Conservation (phyloP, 2,797 vertebrate genomes). For the Myotis vivesi region DNA sequence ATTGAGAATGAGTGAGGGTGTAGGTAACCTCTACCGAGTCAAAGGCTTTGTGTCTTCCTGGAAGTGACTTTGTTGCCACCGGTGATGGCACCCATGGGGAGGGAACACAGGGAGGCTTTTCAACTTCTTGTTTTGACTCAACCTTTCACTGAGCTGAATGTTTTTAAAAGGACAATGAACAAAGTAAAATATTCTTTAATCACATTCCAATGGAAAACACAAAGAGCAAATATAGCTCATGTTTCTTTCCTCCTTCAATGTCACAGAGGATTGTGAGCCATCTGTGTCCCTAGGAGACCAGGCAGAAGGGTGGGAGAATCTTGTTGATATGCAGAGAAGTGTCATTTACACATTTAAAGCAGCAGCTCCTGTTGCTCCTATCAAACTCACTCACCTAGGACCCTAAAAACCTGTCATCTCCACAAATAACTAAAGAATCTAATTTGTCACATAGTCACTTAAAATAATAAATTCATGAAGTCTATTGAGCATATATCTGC, state of each 20-base stretch:
- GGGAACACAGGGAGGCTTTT: neutral
- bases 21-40: neutral
- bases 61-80: neutral
- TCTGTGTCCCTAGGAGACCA: slow-evolving; percentile 28
- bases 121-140: slow-evolving; percentile 17
- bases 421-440: neutral
- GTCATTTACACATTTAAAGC: slow-evolving; percentile 60
- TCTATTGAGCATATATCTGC: neutral
- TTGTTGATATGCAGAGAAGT: neutral
- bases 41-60: neutral
- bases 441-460: slow-evolving; percentile 18
- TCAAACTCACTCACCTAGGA: slow-evolving; percentile 11
- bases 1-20: neutral
- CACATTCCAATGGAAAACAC: slow-evolving; percentile 53
- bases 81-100: neutral
- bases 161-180: slow-evolving; percentile 48
- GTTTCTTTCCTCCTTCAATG: neutral
- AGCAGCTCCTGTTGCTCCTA: neutral
- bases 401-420: slow-evolving; percentile 23
- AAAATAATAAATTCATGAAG: slow-evolving; percentile 48
- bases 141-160: slow-evolving; percentile 28
- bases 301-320: neutral
- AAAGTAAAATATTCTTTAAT: slow-evolving; percentile 61
- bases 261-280: slow-evolving; percentile 10
- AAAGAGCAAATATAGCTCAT: neutral